These are phyloP conservation scores for Laupala kohalensis DNA, from an alignment of 1,140 invertebrate genomes.

Conservation along the genomic window DNA sequence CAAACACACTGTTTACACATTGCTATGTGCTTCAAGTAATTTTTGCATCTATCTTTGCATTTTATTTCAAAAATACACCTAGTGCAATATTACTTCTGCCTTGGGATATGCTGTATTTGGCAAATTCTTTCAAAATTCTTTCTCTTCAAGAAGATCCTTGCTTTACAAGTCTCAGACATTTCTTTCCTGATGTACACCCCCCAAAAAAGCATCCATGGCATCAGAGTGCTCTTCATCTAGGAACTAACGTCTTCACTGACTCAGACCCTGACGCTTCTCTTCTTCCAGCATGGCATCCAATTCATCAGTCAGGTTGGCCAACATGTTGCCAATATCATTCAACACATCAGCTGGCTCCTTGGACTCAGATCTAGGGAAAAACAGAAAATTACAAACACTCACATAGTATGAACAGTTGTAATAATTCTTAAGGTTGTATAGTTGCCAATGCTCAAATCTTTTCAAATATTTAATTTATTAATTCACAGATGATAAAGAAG, in stretches of 20 bases:
- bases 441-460: neutral
- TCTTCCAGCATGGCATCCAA: constrained; percentile 89
- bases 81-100: neutral
- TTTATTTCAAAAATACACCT: neutral
- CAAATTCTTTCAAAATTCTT: neutral
- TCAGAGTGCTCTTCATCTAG: neutral
- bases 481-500: too few relatives aligned
- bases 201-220: neutral
- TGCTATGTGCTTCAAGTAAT: neutral
- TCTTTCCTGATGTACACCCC: neutral
- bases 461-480: too few relatives aligned
- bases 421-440: neutral
- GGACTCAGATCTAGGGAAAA: constrained; percentile 16
- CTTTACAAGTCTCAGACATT: neutral
- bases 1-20: neutral
- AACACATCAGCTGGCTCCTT: constrained; percentile 76
- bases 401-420: too few relatives aligned
- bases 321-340: constrained; percentile 93
- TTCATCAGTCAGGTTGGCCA: constrained; percentile 86
- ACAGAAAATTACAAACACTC: neutral
- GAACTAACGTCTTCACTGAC: constrained; percentile 7
- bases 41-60: neutral
- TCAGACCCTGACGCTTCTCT: constrained; percentile 68
- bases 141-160: neutral
- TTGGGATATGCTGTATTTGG: neutral